Conservation (phyloP, 2,797 vertebrate species). For the Tadarida brasiliensis region DNA sequence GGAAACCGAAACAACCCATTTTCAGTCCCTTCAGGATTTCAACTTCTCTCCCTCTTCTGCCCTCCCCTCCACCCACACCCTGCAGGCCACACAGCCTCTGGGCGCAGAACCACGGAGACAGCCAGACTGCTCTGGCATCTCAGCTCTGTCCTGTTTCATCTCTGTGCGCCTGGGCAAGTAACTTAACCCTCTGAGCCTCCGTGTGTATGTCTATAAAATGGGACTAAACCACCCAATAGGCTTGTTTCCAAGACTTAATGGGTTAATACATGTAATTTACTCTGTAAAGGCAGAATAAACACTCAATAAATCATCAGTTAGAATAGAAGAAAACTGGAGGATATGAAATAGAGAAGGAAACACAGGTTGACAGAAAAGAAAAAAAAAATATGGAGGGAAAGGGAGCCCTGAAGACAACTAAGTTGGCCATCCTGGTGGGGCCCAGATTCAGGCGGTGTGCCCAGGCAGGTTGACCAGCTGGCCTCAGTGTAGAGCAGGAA, state of each 20-base stretch:
- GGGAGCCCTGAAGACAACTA: neutral
- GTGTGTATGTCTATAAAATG: neutral
- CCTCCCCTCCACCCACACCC: neutral
- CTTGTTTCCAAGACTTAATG: slow-evolving; percentile 1
- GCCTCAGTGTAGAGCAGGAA: neutral
- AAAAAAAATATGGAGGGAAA: neutral
- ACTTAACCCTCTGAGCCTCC: neutral
- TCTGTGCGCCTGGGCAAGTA: neutral
- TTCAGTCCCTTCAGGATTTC: neutral
- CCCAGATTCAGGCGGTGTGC: neutral
- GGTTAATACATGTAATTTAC: neutral
- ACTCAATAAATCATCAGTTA: neutral
- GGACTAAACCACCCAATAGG: neutral
- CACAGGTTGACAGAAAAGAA: neutral
- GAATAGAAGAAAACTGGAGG: neutral
- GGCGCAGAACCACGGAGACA: neutral
- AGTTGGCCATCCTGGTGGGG: neutral
- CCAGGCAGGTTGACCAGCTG: neutral
- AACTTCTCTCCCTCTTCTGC: neutral
- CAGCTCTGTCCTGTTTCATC: neutral
- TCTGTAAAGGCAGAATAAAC: neutral
- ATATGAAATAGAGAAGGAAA: neutral
- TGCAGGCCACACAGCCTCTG: neutral
- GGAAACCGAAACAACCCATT: neutral
- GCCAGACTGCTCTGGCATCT: neutral